phyloP scores from a whole-genome alignment of 2,797 vertebrate genomes.

The Rhynchonycteris naso region DNA sequence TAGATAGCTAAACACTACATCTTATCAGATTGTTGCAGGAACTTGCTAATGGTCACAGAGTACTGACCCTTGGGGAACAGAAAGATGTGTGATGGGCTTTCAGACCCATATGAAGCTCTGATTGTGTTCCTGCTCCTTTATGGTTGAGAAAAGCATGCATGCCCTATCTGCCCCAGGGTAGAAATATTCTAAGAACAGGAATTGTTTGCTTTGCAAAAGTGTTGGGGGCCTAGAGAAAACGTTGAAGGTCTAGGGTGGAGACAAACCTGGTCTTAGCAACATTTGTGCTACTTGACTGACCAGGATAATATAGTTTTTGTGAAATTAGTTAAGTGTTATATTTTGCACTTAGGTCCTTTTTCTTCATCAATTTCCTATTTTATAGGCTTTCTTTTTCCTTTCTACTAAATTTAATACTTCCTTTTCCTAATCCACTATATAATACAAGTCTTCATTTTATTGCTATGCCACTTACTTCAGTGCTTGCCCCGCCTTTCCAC shows the following conservation, averaged over 20 bases:
- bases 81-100: background rate
- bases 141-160: background rate
- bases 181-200: background rate
- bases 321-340: background rate
- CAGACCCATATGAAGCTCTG: background rate
- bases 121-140: background rate
- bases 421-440: conserved; percentile 48
- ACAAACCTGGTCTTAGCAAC: background rate
- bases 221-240: background rate
- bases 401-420: conserved; percentile 40
- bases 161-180: background rate
- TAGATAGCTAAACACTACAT: background rate
- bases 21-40: background rate
- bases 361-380: conserved; percentile 46
- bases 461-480: background rate
- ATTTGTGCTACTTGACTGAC: background rate
- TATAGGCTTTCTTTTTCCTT: conserved; percentile 52
- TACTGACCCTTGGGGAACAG: background rate
- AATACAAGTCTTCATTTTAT: conserved; percentile 50
- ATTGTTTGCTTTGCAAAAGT: background rate
- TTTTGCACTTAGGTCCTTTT: conserved; percentile 6
- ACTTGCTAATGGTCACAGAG: background rate
- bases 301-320: background rate
- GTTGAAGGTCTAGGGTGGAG: background rate
- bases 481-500: background rate